These are phyloP conservation scores for Drosophila neutralis DNA, from an alignment of 2,888 invertebrate species.

Conservation along the genomic window DNA sequence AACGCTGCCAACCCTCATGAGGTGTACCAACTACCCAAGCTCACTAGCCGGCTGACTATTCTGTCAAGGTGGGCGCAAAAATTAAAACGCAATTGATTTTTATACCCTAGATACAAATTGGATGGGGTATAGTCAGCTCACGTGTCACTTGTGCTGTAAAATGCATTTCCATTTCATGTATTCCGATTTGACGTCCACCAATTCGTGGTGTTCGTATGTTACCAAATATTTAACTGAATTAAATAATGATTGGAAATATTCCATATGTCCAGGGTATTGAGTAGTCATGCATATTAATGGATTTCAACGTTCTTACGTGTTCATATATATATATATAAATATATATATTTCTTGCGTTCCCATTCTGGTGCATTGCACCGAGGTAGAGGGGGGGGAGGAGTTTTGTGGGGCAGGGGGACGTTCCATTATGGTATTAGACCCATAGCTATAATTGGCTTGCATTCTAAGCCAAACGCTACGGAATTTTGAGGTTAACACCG, in stretches of 20 bases:
- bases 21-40: constrained; percentile 34
- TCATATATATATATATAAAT: not conserved
- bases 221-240: not conserved
- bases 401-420: constrained; percentile 1
- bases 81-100: constrained; percentile 66
- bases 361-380: constrained; percentile 19
- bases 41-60: constrained; percentile 19
- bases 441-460: constrained; percentile 56
- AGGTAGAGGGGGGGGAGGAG: not conserved
- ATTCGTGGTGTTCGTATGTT: not conserved
- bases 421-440: constrained; percentile 51
- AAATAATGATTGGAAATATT: not conserved
- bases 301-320: constrained; percentile 2
- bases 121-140: not conserved
- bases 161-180: not conserved
- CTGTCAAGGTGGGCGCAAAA: constrained; percentile 57
- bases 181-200: not conserved
- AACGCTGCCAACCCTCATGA: constrained; percentile 52
- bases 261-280: not conserved
- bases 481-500: constrained; percentile 48
- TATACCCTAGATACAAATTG: constrained; percentile 42
- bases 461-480: constrained; percentile 44
- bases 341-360: constrained; percentile 26
- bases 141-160: not conserved
- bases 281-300: not conserved